These are phyloP conservation scores for Plectropomus leopardus DNA, from an alignment of 2,113 vertebrate genomes.

Conservation along the genomic window DNA sequence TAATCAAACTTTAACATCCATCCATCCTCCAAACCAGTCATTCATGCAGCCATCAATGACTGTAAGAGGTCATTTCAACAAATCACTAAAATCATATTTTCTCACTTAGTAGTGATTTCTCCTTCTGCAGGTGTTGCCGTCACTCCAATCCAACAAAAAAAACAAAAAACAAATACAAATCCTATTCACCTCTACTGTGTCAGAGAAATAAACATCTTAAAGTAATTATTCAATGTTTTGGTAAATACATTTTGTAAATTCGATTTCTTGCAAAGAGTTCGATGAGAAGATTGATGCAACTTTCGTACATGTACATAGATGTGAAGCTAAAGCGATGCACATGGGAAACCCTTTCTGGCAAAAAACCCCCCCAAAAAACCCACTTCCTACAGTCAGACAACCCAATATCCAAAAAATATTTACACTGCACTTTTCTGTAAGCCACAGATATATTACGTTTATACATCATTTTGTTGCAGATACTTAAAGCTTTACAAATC, in stretches of 20 bases:
- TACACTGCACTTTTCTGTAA: too few relatives aligned
- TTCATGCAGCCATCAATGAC: not conserved
- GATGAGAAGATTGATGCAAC: not conserved
- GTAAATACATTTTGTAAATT: not conserved
- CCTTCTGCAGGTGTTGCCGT: not conserved
- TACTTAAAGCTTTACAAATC: too few relatives aligned
- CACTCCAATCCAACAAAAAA: not conserved
- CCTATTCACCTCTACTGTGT: not conserved
- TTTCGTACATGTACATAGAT: not conserved
- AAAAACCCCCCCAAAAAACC: too few relatives aligned
- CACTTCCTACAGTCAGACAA: too few relatives aligned
- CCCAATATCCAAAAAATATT: too few relatives aligned
- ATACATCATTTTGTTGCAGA: too few relatives aligned
- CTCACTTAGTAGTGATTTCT: not conserved
- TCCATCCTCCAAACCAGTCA: constrained; percentile 22
- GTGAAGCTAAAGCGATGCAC: not conserved
- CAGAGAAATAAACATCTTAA: not conserved
- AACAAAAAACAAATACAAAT: not conserved
- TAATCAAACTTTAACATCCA: constrained; percentile 37
- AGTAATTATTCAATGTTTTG: too few relatives aligned
- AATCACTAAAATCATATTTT: constrained; percentile 9
- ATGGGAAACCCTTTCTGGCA: too few relatives aligned
- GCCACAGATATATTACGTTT: too few relatives aligned
- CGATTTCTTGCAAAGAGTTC: not conserved
- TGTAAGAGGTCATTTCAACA: not conserved